Evolutionary conservation across 2,113 vertebrate genomes (phyloP).

Genomic region (Formicarius rufipectus): DNA sequence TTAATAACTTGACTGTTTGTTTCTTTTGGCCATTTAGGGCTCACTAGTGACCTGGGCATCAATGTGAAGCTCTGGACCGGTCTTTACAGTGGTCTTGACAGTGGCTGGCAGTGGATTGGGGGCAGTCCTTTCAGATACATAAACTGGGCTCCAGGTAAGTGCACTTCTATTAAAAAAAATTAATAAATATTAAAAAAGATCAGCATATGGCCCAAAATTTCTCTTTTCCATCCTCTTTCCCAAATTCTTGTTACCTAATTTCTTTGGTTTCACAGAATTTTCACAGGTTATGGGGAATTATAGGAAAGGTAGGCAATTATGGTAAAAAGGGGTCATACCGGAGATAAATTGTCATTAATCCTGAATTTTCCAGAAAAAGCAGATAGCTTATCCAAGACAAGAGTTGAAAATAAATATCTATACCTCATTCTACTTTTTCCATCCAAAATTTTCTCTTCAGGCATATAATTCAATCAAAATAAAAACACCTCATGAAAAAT

Average conservation of each 20-base stretch:
- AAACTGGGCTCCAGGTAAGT: slow-evolving; percentile 93
- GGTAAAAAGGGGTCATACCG: not conserved
- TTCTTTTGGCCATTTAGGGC: slow-evolving; percentile 68
- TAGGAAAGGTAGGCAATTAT: not conserved
- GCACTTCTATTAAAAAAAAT: not conserved
- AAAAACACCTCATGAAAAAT: not conserved
- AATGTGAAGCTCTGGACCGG: slow-evolving; percentile 86
- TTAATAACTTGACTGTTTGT: not conserved
- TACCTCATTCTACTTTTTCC: not conserved
- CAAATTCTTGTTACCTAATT: not conserved
- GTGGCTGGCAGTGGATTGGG: slow-evolving; percentile 90
- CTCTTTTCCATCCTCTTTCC: not conserved
- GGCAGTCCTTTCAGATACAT: slow-evolving; percentile 89
- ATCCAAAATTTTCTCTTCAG: not conserved
- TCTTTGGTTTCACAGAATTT: not conserved
- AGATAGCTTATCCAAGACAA: not conserved
- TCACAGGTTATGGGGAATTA: not conserved
- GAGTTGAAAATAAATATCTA: not conserved
- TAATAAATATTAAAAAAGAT: too few species aligned
- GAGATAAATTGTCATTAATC: not conserved
- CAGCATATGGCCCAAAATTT: not conserved
- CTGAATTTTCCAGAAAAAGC: not conserved
- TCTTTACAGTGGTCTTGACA: slow-evolving; percentile 84
- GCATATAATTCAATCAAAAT: not conserved
- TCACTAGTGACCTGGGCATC: slow-evolving; percentile 69